Evolutionary conservation across 1,140 invertebrate species (phyloP), one percentile per base, ranked within the genome.

Genomic region (Sitophilus oryzae): DNA sequence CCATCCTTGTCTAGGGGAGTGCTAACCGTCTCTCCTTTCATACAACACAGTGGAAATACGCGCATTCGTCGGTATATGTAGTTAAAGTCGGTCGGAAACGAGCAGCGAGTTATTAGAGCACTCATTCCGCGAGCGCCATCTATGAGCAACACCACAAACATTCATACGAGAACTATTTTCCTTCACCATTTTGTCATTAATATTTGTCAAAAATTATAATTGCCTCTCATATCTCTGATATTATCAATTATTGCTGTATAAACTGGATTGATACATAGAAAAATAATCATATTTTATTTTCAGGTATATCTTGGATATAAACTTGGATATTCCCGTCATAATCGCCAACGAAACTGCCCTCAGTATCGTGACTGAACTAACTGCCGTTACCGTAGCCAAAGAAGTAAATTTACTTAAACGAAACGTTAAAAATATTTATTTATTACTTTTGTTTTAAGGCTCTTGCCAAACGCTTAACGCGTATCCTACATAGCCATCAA

Each of bases 1-100:
- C 86, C 87, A 86, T 89, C 88, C 87, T 90, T 89, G 85, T 89
- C 87, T 83, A 91, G 88, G 88, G 88, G 88, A 91, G 88, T 90
- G 88, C 88, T 89, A 91, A 91, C 88, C 87, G 78, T 88, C 89
- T 91, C 88, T 91, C 88, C 88, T 91, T 91, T 89, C 85, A 87
- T 88, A 89, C 85, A 83, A 90, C 88, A 90, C 88, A 60, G 9
- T 8, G n/a, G n/a, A n/a, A 35, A 23, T 9, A 20, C 25, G 0
- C 30, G 10, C 1, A 16, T 25, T 8, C 9, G 10, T 4, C 9
- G 23, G 52, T 60, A 60, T 60, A 53, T 60, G 47, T 59, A 60
- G 14, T 41, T 42, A 57, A 25, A 0, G 0, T 22, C 0, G 5
- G 10, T 14, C n/a, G 42, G 15, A 37, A 34, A 36, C 9, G n/a